These are phyloP conservation scores for Platanista minor DNA, from an alignment of 2,113 vertebrate species.

Conservation along the genomic window DNA sequence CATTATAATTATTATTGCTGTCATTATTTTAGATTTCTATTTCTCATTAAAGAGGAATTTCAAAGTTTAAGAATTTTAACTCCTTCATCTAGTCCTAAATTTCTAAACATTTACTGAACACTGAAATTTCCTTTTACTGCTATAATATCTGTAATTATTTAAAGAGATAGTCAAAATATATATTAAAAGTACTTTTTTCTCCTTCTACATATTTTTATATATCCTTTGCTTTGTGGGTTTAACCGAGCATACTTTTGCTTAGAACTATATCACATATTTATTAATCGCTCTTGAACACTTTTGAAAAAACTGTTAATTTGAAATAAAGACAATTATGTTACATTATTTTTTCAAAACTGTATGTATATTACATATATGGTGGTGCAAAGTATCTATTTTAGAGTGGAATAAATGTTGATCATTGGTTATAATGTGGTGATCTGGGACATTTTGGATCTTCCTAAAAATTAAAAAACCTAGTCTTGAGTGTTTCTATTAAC, in stretches of 20 bases:
- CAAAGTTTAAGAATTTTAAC: slow-evolving; percentile 43
- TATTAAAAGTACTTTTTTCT: not conserved
- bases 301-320: slow-evolving; percentile 47
- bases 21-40: slow-evolving; percentile 57
- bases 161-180: not conserved
- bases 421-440: not conserved
- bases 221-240: slow-evolving; percentile 20
- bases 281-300: slow-evolving; percentile 36
- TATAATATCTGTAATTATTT: not conserved
- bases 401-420: slow-evolving; percentile 43
- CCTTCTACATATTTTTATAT: not conserved
- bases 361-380: not conserved
- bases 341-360: slow-evolving; percentile 60
- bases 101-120: slow-evolving; percentile 35
- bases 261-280: not conserved
- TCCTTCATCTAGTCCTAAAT: not conserved
- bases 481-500: not conserved
- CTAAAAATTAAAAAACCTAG: not conserved
- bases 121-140: slow-evolving; percentile 2
- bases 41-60: slow-evolving; percentile 11
- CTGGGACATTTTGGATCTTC: slow-evolving; percentile 39
- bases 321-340: slow-evolving; percentile 51
- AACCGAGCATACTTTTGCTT: slow-evolving; percentile 42
- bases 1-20: slow-evolving; percentile 59
- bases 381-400: slow-evolving; percentile 36